Conservation (phyloP, 2,113 vertebrate species). For the Neogobius melanostomus region DNA sequence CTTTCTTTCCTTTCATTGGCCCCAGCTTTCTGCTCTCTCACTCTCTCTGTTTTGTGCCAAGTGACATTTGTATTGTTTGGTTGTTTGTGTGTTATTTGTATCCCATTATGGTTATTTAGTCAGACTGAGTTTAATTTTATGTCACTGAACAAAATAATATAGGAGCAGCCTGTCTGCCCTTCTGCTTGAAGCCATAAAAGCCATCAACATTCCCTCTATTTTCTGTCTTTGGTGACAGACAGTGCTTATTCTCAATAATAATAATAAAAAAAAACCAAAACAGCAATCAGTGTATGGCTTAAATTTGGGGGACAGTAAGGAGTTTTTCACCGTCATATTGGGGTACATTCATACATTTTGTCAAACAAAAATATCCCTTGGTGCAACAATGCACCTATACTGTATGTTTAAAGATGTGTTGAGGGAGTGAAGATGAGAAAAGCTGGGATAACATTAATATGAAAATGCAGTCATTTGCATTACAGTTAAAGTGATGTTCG, state of each 20-base stretch:
- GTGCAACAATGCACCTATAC: neutral
- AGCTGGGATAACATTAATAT: conserved; percentile 62
- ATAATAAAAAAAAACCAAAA: neutral
- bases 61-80: conserved; percentile 79
- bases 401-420: conserved; percentile 58
- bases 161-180: conserved; percentile 36
- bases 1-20: conserved; percentile 56
- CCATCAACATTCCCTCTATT: conserved; percentile 22
- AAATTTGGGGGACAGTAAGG: conserved; percentile 35
- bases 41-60: conserved; percentile 46
- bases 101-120: conserved; percentile 51
- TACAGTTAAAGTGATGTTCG: conserved; percentile 60
- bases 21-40: conserved; percentile 38
- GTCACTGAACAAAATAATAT: conserved; percentile 41
- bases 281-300: conserved; percentile 11
- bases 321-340: neutral
- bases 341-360: conserved; percentile 60
- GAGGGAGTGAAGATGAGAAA: conserved; percentile 39
- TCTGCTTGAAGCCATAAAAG: conserved; percentile 13
- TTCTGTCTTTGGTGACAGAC: conserved; percentile 24
- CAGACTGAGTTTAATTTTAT: conserved; percentile 53
- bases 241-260: conserved; percentile 13
- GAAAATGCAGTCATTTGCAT: conserved; percentile 71
- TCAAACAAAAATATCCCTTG: conserved; percentile 47
- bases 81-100: conserved; percentile 39